phyloP scores from a whole-genome alignment of 2,888 invertebrate species.

The Drosophila paucipuncta region DNA sequence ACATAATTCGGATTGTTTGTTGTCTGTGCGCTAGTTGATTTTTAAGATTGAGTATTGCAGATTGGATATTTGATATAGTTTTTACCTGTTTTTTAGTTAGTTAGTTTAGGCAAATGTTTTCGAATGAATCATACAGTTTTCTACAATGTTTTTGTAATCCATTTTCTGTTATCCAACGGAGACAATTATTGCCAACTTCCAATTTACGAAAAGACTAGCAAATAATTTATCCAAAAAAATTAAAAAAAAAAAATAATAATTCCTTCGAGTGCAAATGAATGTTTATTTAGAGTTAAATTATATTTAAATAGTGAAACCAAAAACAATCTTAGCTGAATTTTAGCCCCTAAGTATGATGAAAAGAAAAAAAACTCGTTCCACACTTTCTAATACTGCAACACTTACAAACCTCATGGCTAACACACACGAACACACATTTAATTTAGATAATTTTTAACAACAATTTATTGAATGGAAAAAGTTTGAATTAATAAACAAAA shows the following conservation, averaged over 20 bases:
- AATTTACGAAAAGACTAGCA: slow-evolving; percentile 28
- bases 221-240: slow-evolving; percentile 23
- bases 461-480: slow-evolving; percentile 27
- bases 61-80: slow-evolving; percentile 14
- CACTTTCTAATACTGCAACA: slow-evolving; percentile 25
- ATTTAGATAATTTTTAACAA: slow-evolving; percentile 50
- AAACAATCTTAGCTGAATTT: slow-evolving; percentile 67
- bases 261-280: slow-evolving; percentile 67
- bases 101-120: slow-evolving; percentile 49
- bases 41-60: slow-evolving; percentile 5
- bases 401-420: slow-evolving; percentile 28
- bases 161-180: slow-evolving; percentile 22
- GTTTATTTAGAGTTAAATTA: slow-evolving; percentile 54
- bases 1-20: slow-evolving; percentile 34
- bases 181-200: slow-evolving; percentile 21
- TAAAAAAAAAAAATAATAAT: slow-evolving; percentile 20
- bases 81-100: slow-evolving; percentile 51
- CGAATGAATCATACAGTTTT: slow-evolving; percentile 30
- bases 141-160: slow-evolving; percentile 37
- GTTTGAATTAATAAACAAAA: slow-evolving; percentile 19
- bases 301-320: slow-evolving; percentile 28
- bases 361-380: slow-evolving; percentile 26
- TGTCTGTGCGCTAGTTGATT: slow-evolving; percentile 24
- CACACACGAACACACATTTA: slow-evolving; percentile 27
- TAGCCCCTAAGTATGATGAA: slow-evolving; percentile 55